Base-by-base conservation (phyloP, 64 coral and sea anemone species). In the Astreopora myriophthalma region DNA sequence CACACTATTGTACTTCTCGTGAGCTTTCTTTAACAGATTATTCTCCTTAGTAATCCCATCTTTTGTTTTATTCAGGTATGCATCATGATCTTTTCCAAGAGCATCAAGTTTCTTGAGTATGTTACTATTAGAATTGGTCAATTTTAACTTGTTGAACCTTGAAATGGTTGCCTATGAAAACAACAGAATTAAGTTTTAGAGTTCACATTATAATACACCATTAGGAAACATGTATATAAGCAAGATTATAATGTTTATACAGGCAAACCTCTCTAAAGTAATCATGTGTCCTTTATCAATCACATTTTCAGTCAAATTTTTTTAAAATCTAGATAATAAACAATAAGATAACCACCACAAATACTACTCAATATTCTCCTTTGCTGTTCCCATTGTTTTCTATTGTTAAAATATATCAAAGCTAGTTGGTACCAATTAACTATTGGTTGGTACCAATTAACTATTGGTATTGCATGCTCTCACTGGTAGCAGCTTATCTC, bases 131-230 rank as follows among this genome's bases (percentile, higher is more conserved):
- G 51, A 92, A 75, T 76, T 86, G 20, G 90, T 86, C 48, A 92
- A 38, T 60, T 93, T 93, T 35, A 93, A 37, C 74, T 93, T 93
- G 37, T 52, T 87, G 30, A 93, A 87, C 91, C 83, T 93, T 34
- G 48, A 74, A 2, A 93, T 26, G 44, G 91, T 78, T 86, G 83
- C 79, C 82, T 93, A 39, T 35, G 36, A 70, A n/a, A 35, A 63
- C 32, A 55, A 85, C 19, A 74, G 20, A 89, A 76, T 20, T 3
- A 74, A n/a, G 16, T 74, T 74, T 74, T 39, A 74, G 71, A 74
- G 35, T 74, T 74, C 16, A 64, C 34, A 63, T 83, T 29, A n/a
- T 7, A 55, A 25, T 28, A 88, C 52, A 29, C 17, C 27, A 35
- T 16, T 27, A 33, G 49, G 25, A 75, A 88, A 76, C 49, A 52